Base-by-base conservation (phyloP, 2,888 invertebrate genomes). In the Physocephala rufipes region DNA sequence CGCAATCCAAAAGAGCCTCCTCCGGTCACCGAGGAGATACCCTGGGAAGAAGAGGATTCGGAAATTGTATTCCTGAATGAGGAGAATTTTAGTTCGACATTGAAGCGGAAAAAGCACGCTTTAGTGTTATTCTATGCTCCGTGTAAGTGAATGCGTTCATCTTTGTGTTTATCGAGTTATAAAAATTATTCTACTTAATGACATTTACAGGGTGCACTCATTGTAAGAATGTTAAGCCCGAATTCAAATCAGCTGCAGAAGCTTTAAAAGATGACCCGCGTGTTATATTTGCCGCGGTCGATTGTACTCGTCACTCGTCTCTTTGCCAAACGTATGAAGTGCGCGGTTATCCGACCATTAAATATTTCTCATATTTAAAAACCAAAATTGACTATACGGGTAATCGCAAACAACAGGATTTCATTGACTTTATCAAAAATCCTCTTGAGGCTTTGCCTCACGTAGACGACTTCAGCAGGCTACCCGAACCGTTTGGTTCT, bases 81-180 rank as follows among this genome's bases (percentile, higher is more conserved):
- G 58, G 89, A 91, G 72, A 90, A 87, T 72, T 95, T 95, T 86
- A 91, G 92, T 78, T 84, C 89, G 61, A 89, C 91, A 65, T 87
- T 96, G 55, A 93, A 93, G 83, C 94, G 94, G 84, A 92, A 95
- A 86, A 95, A 95, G 80, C 95, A 96, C 86, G 93, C 92, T 1
- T 82, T 96, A 65, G 91, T 95, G 71, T 95, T 96, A 92, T 96
- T 96, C 86, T 96, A 96, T 85, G 95, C 96, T 0, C 96, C 96
- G 15, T 96, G 95, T 95, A 87, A 90, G 93, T 90, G 68, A 2
- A 26, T 4, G 4, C 36, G 36, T 9, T 36, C 9, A 4, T 36
- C 36, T 36, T 36, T 36, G 9, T 36, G 9, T 4, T 36, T 19
- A 36, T 59, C 19, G 2, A 9, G 47, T 58, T 21, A 19, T 58